Base-by-base conservation (phyloP, 1,140 invertebrate species). In the Arion vulgaris region DNA sequence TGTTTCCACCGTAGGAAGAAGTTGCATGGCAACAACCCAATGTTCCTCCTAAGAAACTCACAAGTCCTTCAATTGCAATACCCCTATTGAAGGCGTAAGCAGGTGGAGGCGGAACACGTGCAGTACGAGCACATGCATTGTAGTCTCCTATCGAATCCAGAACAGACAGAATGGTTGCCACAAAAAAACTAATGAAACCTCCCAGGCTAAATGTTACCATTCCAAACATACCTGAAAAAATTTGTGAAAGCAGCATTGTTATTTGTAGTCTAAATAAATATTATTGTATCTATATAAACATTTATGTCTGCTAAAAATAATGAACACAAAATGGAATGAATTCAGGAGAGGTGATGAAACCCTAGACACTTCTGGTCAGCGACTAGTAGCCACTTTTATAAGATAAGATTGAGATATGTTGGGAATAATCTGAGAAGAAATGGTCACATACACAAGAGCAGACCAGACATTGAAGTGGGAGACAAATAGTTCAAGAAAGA, bases 11-110 rank as follows among this genome's bases (percentile, higher is more conserved):
- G 87, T 96, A 97, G 0, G 96, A 97, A 84, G 96, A 97, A 4
- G 96, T 96, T 13, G 96, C 96, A 86, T 96, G 96, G 23, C 95
- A 87, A 93, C 90, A 95, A 9, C 96, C 96, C 94, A 95, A 95
- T 0, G 96, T 91, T 0, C 96, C 96, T 0, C 96, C 95, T 15
- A 97, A 89, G 1, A 97, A 92, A 0, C 96, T 96, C 7, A 96
- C 96, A 17, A 97, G 86, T 0, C 96, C 96, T 92, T 97, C 96
- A 0, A 95, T 95, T 23, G 94, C 95, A 49, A 97, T 96, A 0
- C 96, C 96, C 17, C 96, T 94, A 87, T 93, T 93, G 51, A 93
- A 87, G 49, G 92, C 92, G 83, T 91, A 90, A n/a, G 85, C 82
- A 13, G 92, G 92, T 11, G 92, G 91, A 15, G 87, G 83, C 28